Base-by-base conservation (phyloP, 2,797 vertebrate species). In the Sebastes melanostomus region DNA sequence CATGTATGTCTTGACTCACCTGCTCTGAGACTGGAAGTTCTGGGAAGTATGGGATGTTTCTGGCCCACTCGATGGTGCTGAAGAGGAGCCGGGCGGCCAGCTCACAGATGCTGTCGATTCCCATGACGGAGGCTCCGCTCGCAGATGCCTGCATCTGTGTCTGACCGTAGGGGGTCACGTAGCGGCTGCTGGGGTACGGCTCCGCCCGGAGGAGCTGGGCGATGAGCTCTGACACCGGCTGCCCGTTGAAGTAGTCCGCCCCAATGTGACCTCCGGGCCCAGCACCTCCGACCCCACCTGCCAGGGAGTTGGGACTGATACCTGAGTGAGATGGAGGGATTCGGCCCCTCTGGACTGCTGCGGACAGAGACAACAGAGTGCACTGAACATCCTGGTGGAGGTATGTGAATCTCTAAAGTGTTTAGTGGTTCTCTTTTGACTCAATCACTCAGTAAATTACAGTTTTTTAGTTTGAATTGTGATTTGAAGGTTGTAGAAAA, bases 51-150 rank as follows among this genome's bases (percentile, higher is more conserved):
- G 98, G 98, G 80, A 99, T 98, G 90, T 97, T 98, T 2, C 98
- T 95, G 0, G 97, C 97, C 98, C 98, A 99, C 88, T 99, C 98
- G 38, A 99, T 97, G 4, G 97, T 98, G 93, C 98, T 99, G 95
- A 99, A 99, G 85, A 99, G 98, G 11, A 99, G 96, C 52, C 98
- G 95, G 8, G 98, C 98, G 0, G 98, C 98, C 94, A 99, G 91
- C 95, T 99, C 98, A 27, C 98, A 99, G 95, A 99, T 98, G 93
- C 97, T 99, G 94, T 99, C 98, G 25, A 99, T 99, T 90, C 97
- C 98, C 97, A 99, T 97, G 78, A 97, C 94, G 1, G 96, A 96
- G 60, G 94, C 95, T 16, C 96, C 96, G 4, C 92, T 85, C 1
- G 81, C 89, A 29, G 92, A 89, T 1, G 79, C 85, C 82, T 92